phyloP scores from a whole-genome alignment of 2,113 vertebrate species.

The Ivindomyrus marchei region DNA sequence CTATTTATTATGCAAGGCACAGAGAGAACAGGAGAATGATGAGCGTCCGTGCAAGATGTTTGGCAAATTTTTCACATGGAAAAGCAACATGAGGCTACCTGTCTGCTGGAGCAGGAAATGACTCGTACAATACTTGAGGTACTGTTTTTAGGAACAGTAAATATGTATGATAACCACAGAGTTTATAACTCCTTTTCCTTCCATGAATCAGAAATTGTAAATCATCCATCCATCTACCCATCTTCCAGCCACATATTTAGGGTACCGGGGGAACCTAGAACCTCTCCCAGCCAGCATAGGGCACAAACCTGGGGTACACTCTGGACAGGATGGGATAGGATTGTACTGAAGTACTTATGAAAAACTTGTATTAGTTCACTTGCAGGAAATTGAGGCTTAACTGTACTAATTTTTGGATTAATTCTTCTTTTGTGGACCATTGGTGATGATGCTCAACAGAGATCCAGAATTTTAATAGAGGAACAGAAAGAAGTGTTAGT shows the following conservation, averaged over 20 bases:
- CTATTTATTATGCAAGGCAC: not conserved
- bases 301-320: not conserved
- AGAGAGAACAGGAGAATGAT: not conserved
- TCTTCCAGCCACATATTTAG: not conserved
- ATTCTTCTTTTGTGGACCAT: not conserved
- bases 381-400: not conserved
- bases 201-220: not conserved
- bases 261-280: not conserved
- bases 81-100: not conserved
- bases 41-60: not conserved
- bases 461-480: not conserved
- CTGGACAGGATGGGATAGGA: not conserved
- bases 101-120: not conserved
- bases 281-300: not conserved
- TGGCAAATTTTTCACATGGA: not conserved
- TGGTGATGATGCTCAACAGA: not conserved
- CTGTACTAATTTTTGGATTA: not conserved
- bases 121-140: not conserved
- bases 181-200: not conserved
- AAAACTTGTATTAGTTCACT: not conserved
- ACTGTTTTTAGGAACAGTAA: not conserved
- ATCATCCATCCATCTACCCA: not conserved
- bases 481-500: not conserved
- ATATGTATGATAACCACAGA: not conserved
- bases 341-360: not conserved